These are phyloP conservation scores for Sweltsa coloradensis DNA, from an alignment of 1,140 invertebrate species.

Conservation along the genomic window DNA sequence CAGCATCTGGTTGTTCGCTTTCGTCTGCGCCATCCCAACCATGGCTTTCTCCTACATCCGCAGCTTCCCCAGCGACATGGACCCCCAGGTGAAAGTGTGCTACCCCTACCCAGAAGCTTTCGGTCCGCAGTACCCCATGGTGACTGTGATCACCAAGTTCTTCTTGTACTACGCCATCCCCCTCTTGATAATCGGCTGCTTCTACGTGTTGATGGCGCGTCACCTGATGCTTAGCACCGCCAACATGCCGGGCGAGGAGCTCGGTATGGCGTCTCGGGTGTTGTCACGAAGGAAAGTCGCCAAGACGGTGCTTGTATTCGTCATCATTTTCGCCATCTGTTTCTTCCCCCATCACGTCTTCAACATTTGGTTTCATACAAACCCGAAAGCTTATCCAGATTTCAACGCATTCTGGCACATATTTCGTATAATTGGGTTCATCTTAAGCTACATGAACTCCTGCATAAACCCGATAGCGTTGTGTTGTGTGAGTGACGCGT, in stretches of 20 bases:
- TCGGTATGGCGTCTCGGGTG: slow-evolving; percentile 58
- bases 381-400: slow-evolving; percentile 51
- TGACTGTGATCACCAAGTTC: slow-evolving; percentile 59
- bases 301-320: slow-evolving; percentile 78
- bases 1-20: slow-evolving; percentile 73
- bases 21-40: slow-evolving; percentile 67
- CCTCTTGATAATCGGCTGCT: slow-evolving; percentile 65
- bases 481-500: slow-evolving; percentile 83
- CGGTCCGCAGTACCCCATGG: slow-evolving; percentile 48
- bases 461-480: slow-evolving; percentile 87
- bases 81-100: slow-evolving; percentile 38
- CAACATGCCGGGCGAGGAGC: slow-evolving; percentile 63
- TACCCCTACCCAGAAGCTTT: slow-evolving; percentile 30
- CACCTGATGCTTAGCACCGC: slow-evolving; percentile 69
- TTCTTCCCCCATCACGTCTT: slow-evolving; percentile 78
- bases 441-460: slow-evolving; percentile 75
- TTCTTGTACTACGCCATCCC: slow-evolving; percentile 76
- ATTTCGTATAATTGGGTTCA: slow-evolving; percentile 75
- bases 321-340: slow-evolving; percentile 79
- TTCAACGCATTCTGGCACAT: slow-evolving; percentile 82
- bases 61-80: slow-evolving; percentile 31
- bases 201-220: slow-evolving; percentile 78
- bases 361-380: slow-evolving; percentile 76
- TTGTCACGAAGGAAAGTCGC: slow-evolving; percentile 78
- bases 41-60: slow-evolving; percentile 59